Evolutionary conservation across 2,888 invertebrate genomes (phyloP), one percentile per base, ranked within the genome.

Genomic region (Cataglyphis altisquamis): DNA sequence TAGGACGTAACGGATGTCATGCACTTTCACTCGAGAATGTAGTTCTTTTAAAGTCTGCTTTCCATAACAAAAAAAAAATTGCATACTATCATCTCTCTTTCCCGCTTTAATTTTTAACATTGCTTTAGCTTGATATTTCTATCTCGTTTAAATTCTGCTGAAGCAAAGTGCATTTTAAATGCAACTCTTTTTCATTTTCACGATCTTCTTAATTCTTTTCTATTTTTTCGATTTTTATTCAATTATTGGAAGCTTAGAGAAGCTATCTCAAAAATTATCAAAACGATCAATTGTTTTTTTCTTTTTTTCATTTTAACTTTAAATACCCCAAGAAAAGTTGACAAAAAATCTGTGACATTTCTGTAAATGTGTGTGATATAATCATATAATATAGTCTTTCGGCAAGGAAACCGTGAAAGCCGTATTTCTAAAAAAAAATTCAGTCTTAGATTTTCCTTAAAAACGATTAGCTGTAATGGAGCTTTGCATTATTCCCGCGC

Each of bases 351-450:
- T 12, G 18, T 3, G 36, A 73, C 45, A 60, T 12, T 3, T 52
- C 25, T 12, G 1, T 21, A 36, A 21, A 4, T 60, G 12, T 21
- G n/a, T 12, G 6, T 25, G 60, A 60, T 25, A 32, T 45, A 45
- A 72, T 32, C 45, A 9, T 60, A 18, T 32, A 18, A 67, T 18
- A 55, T 39, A 29, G 29, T 25, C 8, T 41, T 39, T 77, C 48
- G 12, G 0, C 6, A 36, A n/a, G 10, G 15, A 77, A 41, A 15
- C 32, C 41, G 41, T 57, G 57, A 78, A 78, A 70, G 32, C n/a
- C 15, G 21, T 12, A 18, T 72, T 72, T 36, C 60, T 80, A 36
- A 36, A 36, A 36, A 36, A 36, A 73, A 72, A 60, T 60, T 80
- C 12, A 36, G 5, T 80, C 45, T 80, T 36, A 36, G 36, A 0